phyloP scores from a whole-genome alignment of 2,113 vertebrate genomes.

The Limnothrissa miodon region DNA sequence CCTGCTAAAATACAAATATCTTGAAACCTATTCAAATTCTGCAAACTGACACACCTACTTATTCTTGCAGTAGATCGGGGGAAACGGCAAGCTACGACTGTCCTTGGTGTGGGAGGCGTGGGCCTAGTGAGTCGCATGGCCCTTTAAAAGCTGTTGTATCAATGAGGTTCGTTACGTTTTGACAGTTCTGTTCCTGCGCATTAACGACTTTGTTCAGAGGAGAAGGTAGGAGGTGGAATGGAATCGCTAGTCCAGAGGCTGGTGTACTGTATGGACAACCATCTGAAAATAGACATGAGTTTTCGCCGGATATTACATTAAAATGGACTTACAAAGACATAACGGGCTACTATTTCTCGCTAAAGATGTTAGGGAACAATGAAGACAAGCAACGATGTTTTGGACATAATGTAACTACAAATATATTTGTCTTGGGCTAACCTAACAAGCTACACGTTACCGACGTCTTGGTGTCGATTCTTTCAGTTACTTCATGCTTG shows the following conservation, averaged over 20 bases:
- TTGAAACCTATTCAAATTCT: not conserved
- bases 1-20: too few relatives aligned
- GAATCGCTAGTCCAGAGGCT: slow-evolving; percentile 27
- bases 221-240: slow-evolving; percentile 34
- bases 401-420: slow-evolving; percentile 37
- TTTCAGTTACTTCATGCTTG: slow-evolving; percentile 45
- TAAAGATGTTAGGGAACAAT: not conserved
- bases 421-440: slow-evolving; percentile 30
- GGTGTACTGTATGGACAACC: not conserved
- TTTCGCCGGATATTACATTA: not conserved
- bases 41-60: too few relatives aligned
- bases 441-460: slow-evolving; percentile 27
- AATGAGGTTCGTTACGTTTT: slow-evolving; percentile 39
- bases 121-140: slow-evolving; percentile 10
- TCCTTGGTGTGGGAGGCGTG: not conserved
- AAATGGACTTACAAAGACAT: not conserved
- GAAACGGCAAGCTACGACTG: not conserved
- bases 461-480: slow-evolving; percentile 39
- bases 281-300: not conserved
- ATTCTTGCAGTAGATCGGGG: not conserved
- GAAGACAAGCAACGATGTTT: slow-evolving; percentile 2
- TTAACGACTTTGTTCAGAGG: slow-evolving; percentile 36
- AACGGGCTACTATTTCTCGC: not conserved
- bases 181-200: slow-evolving; percentile 48
- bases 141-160: slow-evolving; percentile 41